Conservation (phyloP, 1,140 invertebrate species). For the Drosophila saltans region DNA sequence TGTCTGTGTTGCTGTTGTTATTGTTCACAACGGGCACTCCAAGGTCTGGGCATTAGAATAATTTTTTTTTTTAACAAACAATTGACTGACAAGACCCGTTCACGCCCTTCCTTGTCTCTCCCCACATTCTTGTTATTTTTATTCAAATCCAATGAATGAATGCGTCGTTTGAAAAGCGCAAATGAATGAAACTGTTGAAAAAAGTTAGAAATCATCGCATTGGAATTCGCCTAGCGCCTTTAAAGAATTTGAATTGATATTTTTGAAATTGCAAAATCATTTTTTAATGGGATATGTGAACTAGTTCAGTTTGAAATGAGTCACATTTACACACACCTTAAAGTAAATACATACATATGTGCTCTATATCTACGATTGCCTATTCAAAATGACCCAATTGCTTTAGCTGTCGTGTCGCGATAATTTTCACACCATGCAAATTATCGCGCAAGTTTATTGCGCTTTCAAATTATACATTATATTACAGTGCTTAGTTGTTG, state of each 20-base stretch:
- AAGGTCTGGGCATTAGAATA: conserved; percentile 61
- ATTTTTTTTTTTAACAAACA: neutral
- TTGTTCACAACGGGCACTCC: conserved; percentile 41
- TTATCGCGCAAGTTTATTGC: conserved; percentile 57
- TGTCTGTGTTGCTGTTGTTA: conserved; percentile 2
- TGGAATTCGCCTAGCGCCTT: no score
- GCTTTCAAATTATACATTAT: conserved; percentile 45
- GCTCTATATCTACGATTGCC: conserved; percentile 26
- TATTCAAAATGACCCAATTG: conserved; percentile 62
- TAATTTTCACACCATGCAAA: conserved; percentile 74
- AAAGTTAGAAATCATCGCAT: no score
- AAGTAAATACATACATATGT: conserved; percentile 10
- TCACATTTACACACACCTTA: conserved; percentile 14
- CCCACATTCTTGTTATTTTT: neutral
- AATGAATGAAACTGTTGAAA: conserved; percentile 44
- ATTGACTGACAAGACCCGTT: conserved; percentile 4
- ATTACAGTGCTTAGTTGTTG: conserved; percentile 15
- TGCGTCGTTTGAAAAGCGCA: neutral
- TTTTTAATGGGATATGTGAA: conserved; percentile 28
- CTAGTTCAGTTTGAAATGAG: neutral
- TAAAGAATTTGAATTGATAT: conserved; percentile 8
- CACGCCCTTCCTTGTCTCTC: neutral
- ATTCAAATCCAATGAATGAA: conserved; percentile 37
- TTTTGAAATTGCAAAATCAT: conserved; percentile 58
- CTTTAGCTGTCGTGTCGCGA: conserved; percentile 49